These are phyloP conservation scores for Diabrotica undecimpunctata DNA, from an alignment of 1,140 invertebrate genomes.

Conservation along the genomic window DNA sequence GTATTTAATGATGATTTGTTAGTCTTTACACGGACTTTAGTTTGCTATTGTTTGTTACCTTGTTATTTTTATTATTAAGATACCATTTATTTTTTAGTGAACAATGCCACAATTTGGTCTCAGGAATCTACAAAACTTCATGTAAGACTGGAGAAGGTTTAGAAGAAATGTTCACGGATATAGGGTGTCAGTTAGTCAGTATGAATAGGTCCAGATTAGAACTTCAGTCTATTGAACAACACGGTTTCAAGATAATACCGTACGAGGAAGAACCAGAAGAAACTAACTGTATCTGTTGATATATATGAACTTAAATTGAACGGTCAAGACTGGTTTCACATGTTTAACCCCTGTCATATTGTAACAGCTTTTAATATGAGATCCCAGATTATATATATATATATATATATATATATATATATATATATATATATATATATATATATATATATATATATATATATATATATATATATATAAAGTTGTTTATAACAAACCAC, in stretches of 20 bases:
- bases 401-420: too few species aligned
- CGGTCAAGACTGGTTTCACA: neutral
- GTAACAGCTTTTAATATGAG: too few species aligned
- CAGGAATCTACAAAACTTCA: slow-evolving; percentile 84
- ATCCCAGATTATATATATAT: too few species aligned
- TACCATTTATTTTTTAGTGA: slow-evolving; percentile 58
- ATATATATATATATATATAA: too few species aligned
- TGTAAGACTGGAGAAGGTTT: slow-evolving; percentile 85
- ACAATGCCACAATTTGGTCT: slow-evolving; percentile 88
- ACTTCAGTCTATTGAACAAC: slow-evolving; percentile 71
- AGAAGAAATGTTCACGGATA: slow-evolving; percentile 87
- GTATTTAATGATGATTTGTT: too few species aligned
- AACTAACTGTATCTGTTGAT: slow-evolving; percentile 42
- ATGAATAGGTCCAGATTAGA: slow-evolving; percentile 78
- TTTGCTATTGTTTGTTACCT: too few species aligned
- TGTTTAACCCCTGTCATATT: too few species aligned
- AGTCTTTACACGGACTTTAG: too few species aligned
- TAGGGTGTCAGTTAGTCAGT: slow-evolving; percentile 73
- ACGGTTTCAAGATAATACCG: slow-evolving; percentile 72
- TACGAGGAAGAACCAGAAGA: slow-evolving; percentile 57
- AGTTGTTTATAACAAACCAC: too few species aligned
- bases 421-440: too few species aligned
- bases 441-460: too few species aligned
- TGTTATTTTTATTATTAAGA: too few species aligned
- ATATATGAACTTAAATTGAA: neutral